A percentile compares a stretch with the other conserved stretches of the same genome.
Evolutionary conservation across 2,113 vertebrate genomes (phyloP).

Genomic region (Centropus bengalensis): DNA sequence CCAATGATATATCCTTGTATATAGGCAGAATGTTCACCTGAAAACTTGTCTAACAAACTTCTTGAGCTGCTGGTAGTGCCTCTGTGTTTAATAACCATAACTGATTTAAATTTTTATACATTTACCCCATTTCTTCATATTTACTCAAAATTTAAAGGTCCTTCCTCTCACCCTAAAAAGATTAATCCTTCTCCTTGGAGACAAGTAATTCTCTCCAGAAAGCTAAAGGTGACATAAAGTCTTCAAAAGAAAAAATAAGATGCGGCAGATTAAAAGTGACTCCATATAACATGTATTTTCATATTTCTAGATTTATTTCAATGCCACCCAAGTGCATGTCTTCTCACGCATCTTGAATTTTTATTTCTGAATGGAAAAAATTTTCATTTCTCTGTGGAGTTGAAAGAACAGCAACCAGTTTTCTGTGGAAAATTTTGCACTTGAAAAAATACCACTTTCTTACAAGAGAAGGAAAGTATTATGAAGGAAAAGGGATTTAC

Average conservation of each 20-base stretch:
- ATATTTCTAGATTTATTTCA: neutral
- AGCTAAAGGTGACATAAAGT: neutral
- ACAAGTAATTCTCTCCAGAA: neutral
- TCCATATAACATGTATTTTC: neutral
- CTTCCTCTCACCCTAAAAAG: neutral
- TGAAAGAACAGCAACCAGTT: neutral
- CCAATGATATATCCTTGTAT: fast-evolving
- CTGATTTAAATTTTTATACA: neutral
- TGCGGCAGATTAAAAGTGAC: neutral
- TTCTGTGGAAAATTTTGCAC: neutral
- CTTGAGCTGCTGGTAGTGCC: neutral
- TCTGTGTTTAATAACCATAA: neutral
- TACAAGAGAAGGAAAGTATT: neutral
- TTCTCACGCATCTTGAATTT: neutral
- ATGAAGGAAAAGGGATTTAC: neutral
- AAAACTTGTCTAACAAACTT: neutral
- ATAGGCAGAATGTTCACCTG: neutral
- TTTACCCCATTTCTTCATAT: neutral
- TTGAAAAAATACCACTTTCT: neutral
- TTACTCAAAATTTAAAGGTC: neutral
- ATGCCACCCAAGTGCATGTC: fast-evolving
- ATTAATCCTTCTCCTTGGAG: neutral
- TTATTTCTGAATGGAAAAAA: neutral
- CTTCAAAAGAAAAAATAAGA: neutral
- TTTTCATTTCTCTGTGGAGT: neutral